phyloP scores from a whole-genome alignment of 2,113 vertebrate genomes.

The Nothocercus julius region DNA sequence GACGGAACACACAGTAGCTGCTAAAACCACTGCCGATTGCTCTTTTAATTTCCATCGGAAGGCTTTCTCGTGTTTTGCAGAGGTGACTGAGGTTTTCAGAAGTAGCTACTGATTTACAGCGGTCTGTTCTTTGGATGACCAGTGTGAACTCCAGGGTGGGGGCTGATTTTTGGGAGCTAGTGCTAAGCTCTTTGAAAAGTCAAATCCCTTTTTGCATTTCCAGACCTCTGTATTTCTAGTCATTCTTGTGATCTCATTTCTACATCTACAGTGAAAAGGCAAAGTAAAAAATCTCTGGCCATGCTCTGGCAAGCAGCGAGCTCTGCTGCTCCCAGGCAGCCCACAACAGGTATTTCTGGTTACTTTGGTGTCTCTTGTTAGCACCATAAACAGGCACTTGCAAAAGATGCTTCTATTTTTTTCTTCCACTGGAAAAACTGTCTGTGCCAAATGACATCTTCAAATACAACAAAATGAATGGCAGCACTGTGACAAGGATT shows the following conservation, averaged over 20 bases:
- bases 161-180: not conserved
- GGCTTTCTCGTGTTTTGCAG: slow-evolving; percentile 40
- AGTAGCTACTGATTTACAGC: not conserved
- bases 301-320: not conserved
- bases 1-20: slow-evolving; percentile 15
- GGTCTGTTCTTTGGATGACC: not conserved
- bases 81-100: not conserved
- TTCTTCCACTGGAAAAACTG: not conserved
- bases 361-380: not conserved
- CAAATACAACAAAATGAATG: not conserved
- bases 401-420: not conserved
- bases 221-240: not conserved
- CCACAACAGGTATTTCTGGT: not conserved
- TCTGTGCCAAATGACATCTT: not conserved
- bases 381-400: not conserved
- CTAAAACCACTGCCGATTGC: slow-evolving; percentile 35
- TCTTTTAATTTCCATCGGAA: slow-evolving; percentile 34
- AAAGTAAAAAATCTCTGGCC: not conserved
- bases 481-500: not conserved
- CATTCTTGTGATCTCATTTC: not conserved
- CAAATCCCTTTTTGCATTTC: not conserved
- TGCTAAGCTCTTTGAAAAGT: not conserved
- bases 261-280: accelerated
- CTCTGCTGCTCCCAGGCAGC: not conserved
- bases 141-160: not conserved